Evolutionary conservation across 2,888 invertebrate genomes (phyloP).

Genomic region (Cheilosia pagana): DNA sequence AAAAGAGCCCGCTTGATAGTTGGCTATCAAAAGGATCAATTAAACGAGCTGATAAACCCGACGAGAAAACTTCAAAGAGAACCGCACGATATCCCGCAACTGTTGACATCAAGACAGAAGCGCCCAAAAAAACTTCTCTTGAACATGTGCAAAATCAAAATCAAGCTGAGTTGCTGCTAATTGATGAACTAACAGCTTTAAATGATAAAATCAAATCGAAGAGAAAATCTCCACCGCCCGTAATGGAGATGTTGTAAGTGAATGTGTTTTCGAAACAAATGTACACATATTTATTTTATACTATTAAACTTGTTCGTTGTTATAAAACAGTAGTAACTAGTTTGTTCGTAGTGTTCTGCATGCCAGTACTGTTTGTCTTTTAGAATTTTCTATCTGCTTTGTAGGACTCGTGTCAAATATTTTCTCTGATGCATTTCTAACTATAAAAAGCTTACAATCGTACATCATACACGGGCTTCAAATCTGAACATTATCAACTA

Average conservation of each 20-base stretch:
- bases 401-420: too few species aligned
- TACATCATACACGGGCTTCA: too few species aligned
- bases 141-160: constrained; percentile 7
- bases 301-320: constrained; percentile 22
- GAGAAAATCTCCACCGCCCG: constrained; percentile 59
- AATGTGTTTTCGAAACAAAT: not conserved
- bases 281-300: constrained; percentile 2
- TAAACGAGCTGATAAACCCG: constrained; percentile 20
- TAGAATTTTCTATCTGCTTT: too few species aligned
- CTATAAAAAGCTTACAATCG: too few species aligned
- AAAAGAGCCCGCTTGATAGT: constrained; percentile 22
- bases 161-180: constrained; percentile 26
- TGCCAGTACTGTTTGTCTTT: not conserved
- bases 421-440: too few species aligned
- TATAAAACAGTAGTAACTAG: not conserved
- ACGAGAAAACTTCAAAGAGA: constrained; percentile 43
- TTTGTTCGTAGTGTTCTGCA: constrained; percentile 1
- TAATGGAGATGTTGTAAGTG: constrained; percentile 69
- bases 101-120: not conserved
- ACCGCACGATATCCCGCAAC: constrained; percentile 23
- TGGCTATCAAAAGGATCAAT: constrained; percentile 55
- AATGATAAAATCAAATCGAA: constrained; percentile 46
- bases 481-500: too few species aligned
- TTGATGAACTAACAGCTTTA: constrained; percentile 39
- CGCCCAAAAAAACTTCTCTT: not conserved